phyloP scores from a whole-genome alignment of 1,140 invertebrate species.

The Euura saliciscinereae region DNA sequence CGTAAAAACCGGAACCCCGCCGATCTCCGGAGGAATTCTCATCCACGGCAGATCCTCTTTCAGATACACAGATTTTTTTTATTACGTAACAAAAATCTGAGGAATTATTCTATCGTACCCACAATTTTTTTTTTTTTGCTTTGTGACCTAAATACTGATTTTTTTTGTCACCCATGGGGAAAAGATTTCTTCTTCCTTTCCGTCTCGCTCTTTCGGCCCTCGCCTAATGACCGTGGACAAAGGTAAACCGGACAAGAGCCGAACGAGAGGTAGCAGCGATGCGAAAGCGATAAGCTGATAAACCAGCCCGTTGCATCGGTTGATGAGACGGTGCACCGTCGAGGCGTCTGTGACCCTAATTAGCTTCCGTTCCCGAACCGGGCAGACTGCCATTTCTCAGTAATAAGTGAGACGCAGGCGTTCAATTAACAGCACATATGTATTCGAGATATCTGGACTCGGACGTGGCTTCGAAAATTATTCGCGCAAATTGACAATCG shows the following conservation, averaged over 20 bases:
- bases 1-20: no score
- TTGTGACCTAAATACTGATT: no score
- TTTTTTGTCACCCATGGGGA: no score
- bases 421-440: slow-evolving; percentile 4
- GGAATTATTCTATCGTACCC: no score
- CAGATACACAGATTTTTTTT: no score
- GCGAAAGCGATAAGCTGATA: slow-evolving; percentile 1
- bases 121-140: no score
- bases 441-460: not conserved
- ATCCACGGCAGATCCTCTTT: no score
- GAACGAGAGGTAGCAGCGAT: not conserved
- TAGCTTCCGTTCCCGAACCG: not conserved
- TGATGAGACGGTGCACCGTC: not conserved
- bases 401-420: not conserved
- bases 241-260: not conserved
- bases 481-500: no score
- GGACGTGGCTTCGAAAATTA: no score
- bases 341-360: not conserved
- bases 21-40: no score
- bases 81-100: no score
- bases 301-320: not conserved
- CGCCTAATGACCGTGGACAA: not conserved
- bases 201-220: not conserved
- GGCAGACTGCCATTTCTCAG: not conserved
- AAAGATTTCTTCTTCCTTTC: not conserved